Conservation (phyloP, 2,888 invertebrate species). For the Trachelus iudaicus region DNA sequence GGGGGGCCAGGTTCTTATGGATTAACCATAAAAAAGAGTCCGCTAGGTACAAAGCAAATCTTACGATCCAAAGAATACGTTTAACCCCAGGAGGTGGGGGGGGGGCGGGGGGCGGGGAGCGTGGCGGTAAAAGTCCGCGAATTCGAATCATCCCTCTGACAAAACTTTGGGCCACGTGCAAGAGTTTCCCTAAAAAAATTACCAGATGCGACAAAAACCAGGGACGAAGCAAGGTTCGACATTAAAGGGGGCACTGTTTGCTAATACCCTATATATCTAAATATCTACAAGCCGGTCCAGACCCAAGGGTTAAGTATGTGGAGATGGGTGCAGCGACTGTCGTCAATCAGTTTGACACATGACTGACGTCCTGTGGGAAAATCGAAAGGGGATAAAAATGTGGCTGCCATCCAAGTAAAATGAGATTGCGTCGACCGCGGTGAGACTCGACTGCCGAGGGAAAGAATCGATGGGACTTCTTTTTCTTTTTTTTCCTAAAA, state of each 20-base stretch:
- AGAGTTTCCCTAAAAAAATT: too few species aligned
- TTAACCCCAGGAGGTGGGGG: background rate
- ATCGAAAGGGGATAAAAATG: background rate
- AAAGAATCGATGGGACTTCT: too few species aligned
- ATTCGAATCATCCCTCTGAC: too few species aligned
- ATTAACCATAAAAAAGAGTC: background rate
- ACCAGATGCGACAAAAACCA: too few species aligned
- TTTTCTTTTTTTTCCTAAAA: too few species aligned
- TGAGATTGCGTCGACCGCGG: background rate
- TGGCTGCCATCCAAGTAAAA: background rate
- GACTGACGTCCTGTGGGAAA: background rate
- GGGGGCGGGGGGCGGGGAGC: too few species aligned
- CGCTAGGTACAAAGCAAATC: background rate
- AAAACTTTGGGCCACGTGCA: too few species aligned
- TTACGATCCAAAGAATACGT: background rate
- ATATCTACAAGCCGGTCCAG: background rate
- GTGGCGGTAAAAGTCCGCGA: too few species aligned
- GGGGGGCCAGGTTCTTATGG: background rate
- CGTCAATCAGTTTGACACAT: background rate
- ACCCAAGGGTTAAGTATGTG: background rate
- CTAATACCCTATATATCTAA: background rate
- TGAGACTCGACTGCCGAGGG: background rate
- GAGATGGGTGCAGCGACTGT: background rate
- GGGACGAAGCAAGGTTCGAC: too few species aligned
- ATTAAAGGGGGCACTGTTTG: background rate